phyloP scores from a whole-genome alignment of 2,888 invertebrate species.

The Alsophila aescularia region DNA sequence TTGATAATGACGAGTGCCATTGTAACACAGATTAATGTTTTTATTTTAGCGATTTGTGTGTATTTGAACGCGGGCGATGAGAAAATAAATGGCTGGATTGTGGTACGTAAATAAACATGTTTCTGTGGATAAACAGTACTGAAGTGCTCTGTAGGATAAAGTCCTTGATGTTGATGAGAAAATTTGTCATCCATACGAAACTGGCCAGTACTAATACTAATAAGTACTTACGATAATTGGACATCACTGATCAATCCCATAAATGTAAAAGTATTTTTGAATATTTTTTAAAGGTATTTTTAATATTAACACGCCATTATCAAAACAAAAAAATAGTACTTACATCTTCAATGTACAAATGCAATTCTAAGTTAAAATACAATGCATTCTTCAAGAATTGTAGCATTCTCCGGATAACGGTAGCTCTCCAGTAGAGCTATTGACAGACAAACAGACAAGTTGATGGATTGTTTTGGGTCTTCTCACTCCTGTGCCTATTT shows the following conservation, averaged over 20 bases:
- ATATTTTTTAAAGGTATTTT: too few relatives aligned
- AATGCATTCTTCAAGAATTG: conserved; percentile 10
- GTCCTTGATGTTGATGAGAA: not conserved
- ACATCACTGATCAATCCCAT: too few relatives aligned
- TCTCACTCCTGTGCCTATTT: conserved; percentile 8
- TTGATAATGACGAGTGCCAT: conserved; percentile 78
- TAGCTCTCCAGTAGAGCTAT: conserved; percentile 36
- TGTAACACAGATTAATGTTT: conserved; percentile 66
- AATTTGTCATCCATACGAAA: not conserved
- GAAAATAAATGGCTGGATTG: conserved; percentile 56
- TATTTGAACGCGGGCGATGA: conserved; percentile 40
- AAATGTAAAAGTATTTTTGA: too few relatives aligned
- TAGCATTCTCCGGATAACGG: conserved; percentile 31
- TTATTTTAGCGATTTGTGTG: conserved; percentile 73
- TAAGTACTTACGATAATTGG: too few relatives aligned
- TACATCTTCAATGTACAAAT: too few relatives aligned
- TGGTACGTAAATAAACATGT: conserved; percentile 53
- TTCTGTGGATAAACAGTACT: conserved; percentile 19
- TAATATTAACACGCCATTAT: too few relatives aligned
- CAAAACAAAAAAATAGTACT: too few relatives aligned
- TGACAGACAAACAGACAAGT: conserved; percentile 43
- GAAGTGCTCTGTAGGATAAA: not conserved
- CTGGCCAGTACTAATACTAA: not conserved
- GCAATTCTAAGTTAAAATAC: not conserved
- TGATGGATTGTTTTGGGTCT: conserved; percentile 52